Evolutionary conservation across 2,888 invertebrate species (phyloP), one percentile per base, ranked within the genome.

Genomic region (Sinodicranocentrus sp.): DNA sequence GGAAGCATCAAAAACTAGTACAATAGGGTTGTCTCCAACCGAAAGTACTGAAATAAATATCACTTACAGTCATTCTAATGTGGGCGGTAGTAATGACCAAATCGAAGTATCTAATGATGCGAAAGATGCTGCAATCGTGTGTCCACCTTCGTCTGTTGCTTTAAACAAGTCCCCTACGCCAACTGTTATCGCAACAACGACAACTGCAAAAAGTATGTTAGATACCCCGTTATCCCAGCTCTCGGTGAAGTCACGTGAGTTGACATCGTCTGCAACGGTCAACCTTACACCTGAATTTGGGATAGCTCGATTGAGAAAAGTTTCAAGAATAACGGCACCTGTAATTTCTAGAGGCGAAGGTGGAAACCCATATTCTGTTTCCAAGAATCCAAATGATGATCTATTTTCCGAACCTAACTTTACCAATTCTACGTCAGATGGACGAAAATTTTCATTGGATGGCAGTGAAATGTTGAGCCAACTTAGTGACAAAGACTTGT

Each of bases 401-500:
- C 17, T 83, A 15, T 85, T 82, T 26, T 33, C 75, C 1, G 77
- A 67, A 8, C 63, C 72, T 21, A 75, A 61, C 21, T 76, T 72
- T 65, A 39, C 61, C 3, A 57, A 33, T 19, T 61, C 79, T 2
- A 79, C 71, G 13, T 44, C 71, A 19, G 82, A 79, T n/a, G 68
- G 76, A 10, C 76, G 82, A 43, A 84, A 65, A 19, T 84, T 82
- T 44, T 73, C 71, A 15, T 57, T 83, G 28, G 70, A 78, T 52
- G 85, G 85, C 19, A 86, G 82, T 44, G 83, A 85, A 67, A 84
- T 86, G 84, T 59, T 84, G 23, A 76, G 71, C 10, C 87, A 88
- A 25, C 65, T 88, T 26, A 88, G 87, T 84, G 88, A 88, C 52
- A 86, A 88, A 68, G 96, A 90, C 73, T 95, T 97, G 8, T 96